A percentile compares a stretch with the other conserved stretches of the same genome.
These are phyloP conservation scores for Cheilosia scutellata DNA, from an alignment of 2,888 invertebrate genomes.

Conservation along the genomic window DNA sequence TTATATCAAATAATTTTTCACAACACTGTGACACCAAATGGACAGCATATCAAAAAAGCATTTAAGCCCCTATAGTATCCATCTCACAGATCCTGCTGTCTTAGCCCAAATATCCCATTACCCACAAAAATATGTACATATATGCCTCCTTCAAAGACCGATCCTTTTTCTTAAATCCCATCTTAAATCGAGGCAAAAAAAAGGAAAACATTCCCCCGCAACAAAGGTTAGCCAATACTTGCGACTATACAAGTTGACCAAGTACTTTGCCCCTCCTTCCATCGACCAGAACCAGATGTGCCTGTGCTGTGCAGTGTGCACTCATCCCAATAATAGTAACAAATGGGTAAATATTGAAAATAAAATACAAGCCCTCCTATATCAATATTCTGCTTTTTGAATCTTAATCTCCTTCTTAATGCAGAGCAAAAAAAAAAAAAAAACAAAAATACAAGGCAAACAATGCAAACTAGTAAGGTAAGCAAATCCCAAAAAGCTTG, in stretches of 20 bases:
- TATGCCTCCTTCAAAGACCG: neutral
- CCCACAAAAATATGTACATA: neutral
- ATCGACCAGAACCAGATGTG: conserved; percentile 32
- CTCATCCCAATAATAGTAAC: conserved; percentile 31
- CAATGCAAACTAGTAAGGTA: conserved; percentile 59
- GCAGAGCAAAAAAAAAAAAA: conserved; percentile 18
- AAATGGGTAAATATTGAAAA: conserved; percentile 60
- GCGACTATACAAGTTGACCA: neutral
- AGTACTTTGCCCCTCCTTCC: neutral
- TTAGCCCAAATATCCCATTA: neutral
- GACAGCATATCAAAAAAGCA: too few relatives aligned
- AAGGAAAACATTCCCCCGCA: neutral
- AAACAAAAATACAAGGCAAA: conserved; percentile 4
- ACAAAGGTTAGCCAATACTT: neutral
- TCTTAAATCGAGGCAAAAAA: neutral
- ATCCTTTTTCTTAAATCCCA: conserved; percentile 4
- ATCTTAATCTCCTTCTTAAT: conserved; percentile 64
- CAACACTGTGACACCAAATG: too few relatives aligned
- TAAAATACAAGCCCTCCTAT: conserved; percentile 48
- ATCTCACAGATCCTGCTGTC: neutral
- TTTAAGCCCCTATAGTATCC: neutral
- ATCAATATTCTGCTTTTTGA: conserved; percentile 69
- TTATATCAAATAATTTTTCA: too few relatives aligned
- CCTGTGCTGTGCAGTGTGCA: neutral
- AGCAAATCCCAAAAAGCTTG: conserved; percentile 71